A percentile compares a stretch with the other conserved stretches of the same genome.
These are phyloP conservation scores for Catharus ustulatus DNA, from an alignment of 2,797 vertebrate genomes.

Conservation along the genomic window DNA sequence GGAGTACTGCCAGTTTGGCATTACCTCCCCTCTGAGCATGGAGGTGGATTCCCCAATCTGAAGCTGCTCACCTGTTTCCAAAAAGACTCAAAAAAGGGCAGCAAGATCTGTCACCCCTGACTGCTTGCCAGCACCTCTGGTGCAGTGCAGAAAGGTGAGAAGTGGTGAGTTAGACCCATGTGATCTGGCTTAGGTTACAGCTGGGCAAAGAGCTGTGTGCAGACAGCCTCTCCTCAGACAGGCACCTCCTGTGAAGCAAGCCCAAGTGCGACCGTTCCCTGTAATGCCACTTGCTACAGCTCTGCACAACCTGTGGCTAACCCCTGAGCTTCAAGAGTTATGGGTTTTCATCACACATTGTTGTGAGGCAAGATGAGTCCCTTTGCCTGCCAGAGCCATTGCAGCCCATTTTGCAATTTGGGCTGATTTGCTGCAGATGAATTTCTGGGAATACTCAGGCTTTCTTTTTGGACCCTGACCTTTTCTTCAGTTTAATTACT, in stretches of 20 bases:
- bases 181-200: not conserved
- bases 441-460: not conserved
- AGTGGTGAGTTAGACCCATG: not conserved
- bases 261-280: not conserved
- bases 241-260: not conserved
- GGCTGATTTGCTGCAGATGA: not conserved
- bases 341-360: not conserved
- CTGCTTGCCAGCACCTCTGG: not conserved
- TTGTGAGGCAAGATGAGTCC: conserved; percentile 20
- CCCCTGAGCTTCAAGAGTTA: not conserved
- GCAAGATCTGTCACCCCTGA: not conserved
- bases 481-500: not conserved
- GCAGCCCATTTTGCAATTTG: not conserved
- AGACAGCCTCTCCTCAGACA: not conserved
- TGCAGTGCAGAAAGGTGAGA: not conserved
- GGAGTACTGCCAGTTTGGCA: not conserved
- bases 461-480: not conserved
- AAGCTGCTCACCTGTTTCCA: not conserved
- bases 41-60: not conserved
- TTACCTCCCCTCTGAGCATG: not conserved
- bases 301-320: conserved; percentile 56
- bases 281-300: not conserved
- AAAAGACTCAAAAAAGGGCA: not conserved
- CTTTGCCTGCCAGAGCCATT: not conserved
- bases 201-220: not conserved